phyloP scores from a whole-genome alignment of 2,113 vertebrate species.

The Tetrax tetrax region DNA sequence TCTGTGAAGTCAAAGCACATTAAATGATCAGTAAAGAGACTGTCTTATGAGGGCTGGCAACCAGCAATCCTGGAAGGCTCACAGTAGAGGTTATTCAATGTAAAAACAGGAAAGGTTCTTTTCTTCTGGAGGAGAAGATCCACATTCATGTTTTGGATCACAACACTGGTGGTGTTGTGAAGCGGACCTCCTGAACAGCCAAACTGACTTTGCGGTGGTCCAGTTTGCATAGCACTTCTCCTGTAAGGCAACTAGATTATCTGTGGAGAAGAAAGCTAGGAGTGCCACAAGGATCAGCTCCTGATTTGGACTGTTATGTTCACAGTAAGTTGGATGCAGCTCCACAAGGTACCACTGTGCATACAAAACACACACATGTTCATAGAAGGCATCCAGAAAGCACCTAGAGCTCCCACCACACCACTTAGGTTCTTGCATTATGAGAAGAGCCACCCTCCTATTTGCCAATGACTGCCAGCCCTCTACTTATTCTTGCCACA shows the following conservation, averaged over 20 bases:
- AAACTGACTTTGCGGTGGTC: not conserved
- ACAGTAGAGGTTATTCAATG: not conserved
- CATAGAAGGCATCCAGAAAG: not conserved
- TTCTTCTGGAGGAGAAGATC: not conserved
- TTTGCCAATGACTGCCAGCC: not conserved
- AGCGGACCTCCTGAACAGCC: not conserved
- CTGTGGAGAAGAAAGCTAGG: not conserved
- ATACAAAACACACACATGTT: not conserved
- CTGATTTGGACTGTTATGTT: not conserved
- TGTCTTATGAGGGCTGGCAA: not conserved
- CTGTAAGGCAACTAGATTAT: not conserved
- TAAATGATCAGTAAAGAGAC: not conserved
- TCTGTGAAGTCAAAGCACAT: not conserved
- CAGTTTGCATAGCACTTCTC: not conserved
- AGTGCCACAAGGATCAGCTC: not conserved
- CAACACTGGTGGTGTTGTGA: not conserved
- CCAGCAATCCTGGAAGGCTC: not conserved
- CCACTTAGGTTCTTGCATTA: not conserved
- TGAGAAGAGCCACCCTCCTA: not conserved
- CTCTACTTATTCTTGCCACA: not conserved
- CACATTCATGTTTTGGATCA: not conserved
- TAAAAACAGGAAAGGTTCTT: not conserved
- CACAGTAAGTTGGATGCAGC: not conserved
- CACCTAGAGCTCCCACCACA: not conserved
- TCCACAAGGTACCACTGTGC: not conserved